Base-by-base conservation (phyloP, 92 coral and sea anemone genomes). In the Chrysogorgia sp. region DNA sequence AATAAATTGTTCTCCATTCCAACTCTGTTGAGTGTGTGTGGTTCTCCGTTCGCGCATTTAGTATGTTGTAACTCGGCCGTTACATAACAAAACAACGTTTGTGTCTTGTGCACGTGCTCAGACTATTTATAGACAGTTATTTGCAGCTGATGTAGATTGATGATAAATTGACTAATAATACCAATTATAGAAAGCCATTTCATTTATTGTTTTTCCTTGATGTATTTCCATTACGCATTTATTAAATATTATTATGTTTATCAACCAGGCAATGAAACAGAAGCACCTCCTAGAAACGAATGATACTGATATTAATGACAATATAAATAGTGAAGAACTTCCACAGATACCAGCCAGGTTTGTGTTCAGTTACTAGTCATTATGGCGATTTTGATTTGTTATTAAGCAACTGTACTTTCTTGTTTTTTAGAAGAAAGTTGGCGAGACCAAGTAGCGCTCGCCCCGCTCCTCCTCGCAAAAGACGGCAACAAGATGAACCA, bases 371-470 rank as follows among this genome's bases (percentile, higher is more conserved):
- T 59, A 26, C 24, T 22, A 12, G 20, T 23, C 10, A 56, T 12
- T 56, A 12, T 28, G 5, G 60, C 22, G 23, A 53, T 3, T 19
- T 17, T 53, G 60, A 53, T 56, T 22, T 49, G 22, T 49, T 49
- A n/a, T 24, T 49, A 49, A 22, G 12, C 24, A 2, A 20, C 26
- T 20, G 12, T 12, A 59, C 21, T 59, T 31, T 59, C 25, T 21
- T 62, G 37, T 14, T 63, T 10, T 71, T 17, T 83, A 94, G 98
- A 71, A 90, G 98, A 52, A 85, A 89, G 59, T 81, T 94, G 83
- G 86, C 97, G 33, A 85, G 98, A 62, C 98, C 98, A 63, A 91
- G 98, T 82, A 94, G 98, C 75, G 97, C 98, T 40, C 90, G 98
- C 58, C 98, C 98, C 76, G 98, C 98, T 21, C 96, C 98, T 0